These are phyloP conservation scores for Drosophila teissieri DNA, from an alignment of 1,140 invertebrate species.

Conservation along the genomic window DNA sequence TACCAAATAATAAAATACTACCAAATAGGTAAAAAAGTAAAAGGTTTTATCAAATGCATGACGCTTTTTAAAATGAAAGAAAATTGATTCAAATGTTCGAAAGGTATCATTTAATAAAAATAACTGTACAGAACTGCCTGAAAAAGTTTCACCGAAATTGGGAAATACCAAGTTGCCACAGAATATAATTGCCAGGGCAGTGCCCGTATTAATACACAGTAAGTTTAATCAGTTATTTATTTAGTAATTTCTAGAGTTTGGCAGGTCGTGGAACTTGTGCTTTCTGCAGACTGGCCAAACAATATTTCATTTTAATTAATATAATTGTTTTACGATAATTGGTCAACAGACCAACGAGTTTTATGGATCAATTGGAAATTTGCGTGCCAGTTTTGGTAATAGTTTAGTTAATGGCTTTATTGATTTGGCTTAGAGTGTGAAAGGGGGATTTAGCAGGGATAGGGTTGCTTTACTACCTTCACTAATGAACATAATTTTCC, in stretches of 20 bases:
- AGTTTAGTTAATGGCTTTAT: slow-evolving; percentile 62
- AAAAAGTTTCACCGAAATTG: too few relatives aligned
- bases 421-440: slow-evolving; percentile 36
- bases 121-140: too few relatives aligned
- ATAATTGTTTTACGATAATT: slow-evolving; percentile 76
- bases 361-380: slow-evolving; percentile 63
- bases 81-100: too few relatives aligned
- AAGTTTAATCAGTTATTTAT: background rate
- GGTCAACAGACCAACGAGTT: slow-evolving; percentile 57
- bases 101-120: too few relatives aligned
- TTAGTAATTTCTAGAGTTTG: slow-evolving; percentile 3
- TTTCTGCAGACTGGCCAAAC: slow-evolving; percentile 17
- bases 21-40: too few relatives aligned
- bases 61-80: too few relatives aligned
- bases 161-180: background rate
- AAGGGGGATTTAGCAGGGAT: background rate
- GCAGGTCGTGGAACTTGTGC: background rate
- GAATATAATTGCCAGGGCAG: slow-evolving; percentile 4
- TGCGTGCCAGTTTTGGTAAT: slow-evolving; percentile 52
- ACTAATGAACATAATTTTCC: background rate
- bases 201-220: too few relatives aligned
- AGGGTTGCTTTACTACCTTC: background rate
- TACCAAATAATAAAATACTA: too few relatives aligned
- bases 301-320: slow-evolving; percentile 76
- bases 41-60: too few relatives aligned